Conservation (phyloP, 2,113 vertebrate species). For the Pelecanus crispus region DNA sequence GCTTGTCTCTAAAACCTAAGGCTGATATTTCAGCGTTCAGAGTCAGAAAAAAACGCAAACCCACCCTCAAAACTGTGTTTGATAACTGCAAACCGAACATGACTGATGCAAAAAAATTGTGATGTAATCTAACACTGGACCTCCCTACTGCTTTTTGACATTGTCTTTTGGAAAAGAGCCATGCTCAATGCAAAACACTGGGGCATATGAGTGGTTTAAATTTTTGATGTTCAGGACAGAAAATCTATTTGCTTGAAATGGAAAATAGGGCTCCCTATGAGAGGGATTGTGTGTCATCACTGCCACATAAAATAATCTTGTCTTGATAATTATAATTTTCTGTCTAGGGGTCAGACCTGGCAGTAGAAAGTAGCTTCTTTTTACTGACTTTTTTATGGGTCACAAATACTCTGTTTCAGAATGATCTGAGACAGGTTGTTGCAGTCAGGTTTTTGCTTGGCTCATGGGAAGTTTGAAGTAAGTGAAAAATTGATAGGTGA, state of each 20-base stretch:
- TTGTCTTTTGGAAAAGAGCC: neutral
- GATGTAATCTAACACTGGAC: neutral
- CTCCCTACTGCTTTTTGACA: neutral
- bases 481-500: neutral
- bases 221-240: neutral
- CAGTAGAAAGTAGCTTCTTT: neutral
- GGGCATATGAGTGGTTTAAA: neutral
- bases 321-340: neutral
- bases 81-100: neutral
- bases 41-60: neutral
- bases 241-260: conserved; percentile 14
- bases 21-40: neutral
- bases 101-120: neutral
- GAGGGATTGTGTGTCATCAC: neutral
- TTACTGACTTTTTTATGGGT: neutral
- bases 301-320: neutral
- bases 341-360: neutral
- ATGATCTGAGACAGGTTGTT: neutral
- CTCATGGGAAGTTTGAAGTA: neutral
- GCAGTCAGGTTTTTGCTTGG: neutral
- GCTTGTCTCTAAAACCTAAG: neutral
- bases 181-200: neutral
- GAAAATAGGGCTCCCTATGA: neutral
- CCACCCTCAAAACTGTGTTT: neutral
- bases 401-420: neutral